Base-by-base conservation (phyloP, 1,140 invertebrate species). In the Planococcus citri region DNA sequence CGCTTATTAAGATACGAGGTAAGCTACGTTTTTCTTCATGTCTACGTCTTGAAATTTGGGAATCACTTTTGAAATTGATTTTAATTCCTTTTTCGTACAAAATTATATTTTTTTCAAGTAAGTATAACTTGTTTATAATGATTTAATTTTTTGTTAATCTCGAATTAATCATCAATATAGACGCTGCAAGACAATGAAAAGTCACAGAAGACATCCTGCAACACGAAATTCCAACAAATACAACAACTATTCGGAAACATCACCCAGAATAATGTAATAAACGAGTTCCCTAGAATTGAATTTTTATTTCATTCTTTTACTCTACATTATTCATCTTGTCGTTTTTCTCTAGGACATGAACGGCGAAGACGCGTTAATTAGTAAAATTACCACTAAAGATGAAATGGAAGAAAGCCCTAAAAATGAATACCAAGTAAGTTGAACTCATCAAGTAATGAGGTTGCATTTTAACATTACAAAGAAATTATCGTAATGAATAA, bases 181-280 rank as follows among this genome's bases (percentile, higher is more conserved):
- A 70, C 75, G 38, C 68, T 73, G 38, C 70, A 72, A 21, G 73
- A 74, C 24, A 83, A 80, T 20, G 86, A 88, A 72, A 89, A 89
- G 73, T 85, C 81, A 67, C 83, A 86, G 72, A 90, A 89, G 75
- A 89, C 87, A 8, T 89, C 89, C 76, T 86, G 89, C 74, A 88
- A 82, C 72, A 89, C 87, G 0, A 89, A 88, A 77, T 88, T 89
- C 76, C 87, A 88, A 72, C 85, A 87, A 73, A 80, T 88, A 71
- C 88, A 87, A 73, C 83, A 85, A 51, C 86, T 87, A 78, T 89
- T 88, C 75, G 85, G 83, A 27, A 86, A 83, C 58, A 17, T 70
- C 60, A 22, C 38, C 60, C 33, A 71, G 57, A 27, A 33, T 68
- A 68, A 71, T 60, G 67, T 71, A 27, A 68, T n/a, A n/a, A n/a